Evolutionary conservation across 2,113 vertebrate species (phyloP), one percentile per base, ranked within the genome.

Genomic region (Leiothrix lutea): DNA sequence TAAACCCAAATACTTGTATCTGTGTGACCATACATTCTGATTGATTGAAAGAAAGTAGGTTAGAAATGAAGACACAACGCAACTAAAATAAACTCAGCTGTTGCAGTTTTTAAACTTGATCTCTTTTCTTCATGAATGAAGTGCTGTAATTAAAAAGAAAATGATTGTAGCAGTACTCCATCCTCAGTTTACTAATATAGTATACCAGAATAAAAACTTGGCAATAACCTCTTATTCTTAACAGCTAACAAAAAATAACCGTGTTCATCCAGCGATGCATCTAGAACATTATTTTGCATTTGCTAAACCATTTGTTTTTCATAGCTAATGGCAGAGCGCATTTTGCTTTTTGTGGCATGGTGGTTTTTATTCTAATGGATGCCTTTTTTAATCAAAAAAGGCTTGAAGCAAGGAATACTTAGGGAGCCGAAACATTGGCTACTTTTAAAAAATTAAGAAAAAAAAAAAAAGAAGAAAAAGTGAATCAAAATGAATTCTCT

Each of bases 21-120:
- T 97, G 98, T 97, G 98, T 97, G 98, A 98, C 98, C 97, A 97
- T 98, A 99, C 97, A 98, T 98, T 98, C 98, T 97, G 97, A 97
- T 93, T 98, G 95, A 98, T 79, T 97, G 96, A 98, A 98, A 98
- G 94, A 98, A 98, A 98, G 88, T 89, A 97, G 95, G 93, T 97
- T 97, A 96, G 93, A 98, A 95, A 98, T 96, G 72, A 97, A 97
- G 97, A 98, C 79, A 93, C 87, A 95, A 95, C 4, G 85, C 96
- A 94, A 97, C 92, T 95, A 96, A 96, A 95, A 92, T 80, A 98
- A 97, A 97, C 77, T 90, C 81, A 98, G 80, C 40, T 92, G 95
- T 97, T 98, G 98, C 98, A 98, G 96, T 97, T 98, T 98, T 94
- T 92, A 95, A 97, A 96, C 93, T 91, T 92, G 86, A 87, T 92